Evolutionary conservation across 2,113 vertebrate genomes (phyloP), one percentile per base, ranked within the genome.

Genomic region (Pelecanoides urinatrix): DNA sequence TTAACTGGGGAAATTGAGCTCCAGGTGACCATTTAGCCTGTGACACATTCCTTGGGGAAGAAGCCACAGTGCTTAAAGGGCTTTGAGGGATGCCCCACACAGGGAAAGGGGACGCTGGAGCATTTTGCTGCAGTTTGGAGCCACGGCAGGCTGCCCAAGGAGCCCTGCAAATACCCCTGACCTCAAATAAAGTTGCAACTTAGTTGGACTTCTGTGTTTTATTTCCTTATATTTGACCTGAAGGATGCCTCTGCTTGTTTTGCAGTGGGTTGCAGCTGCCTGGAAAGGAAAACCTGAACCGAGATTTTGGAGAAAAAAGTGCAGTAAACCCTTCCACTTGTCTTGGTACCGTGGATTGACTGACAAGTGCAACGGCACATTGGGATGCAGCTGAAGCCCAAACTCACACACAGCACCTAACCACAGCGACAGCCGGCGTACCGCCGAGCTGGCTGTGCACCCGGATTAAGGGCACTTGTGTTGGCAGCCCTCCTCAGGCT

Each of bases 401-500:
- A 34, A 79, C 56, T 65, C 10, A 16, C 1, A 4, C 3, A 2
- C 55, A 3, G 6, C 70, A 19, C 45, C 49, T 25, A 59, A 53
- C 30, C 2, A 1, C 78, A 55, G 62, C 2, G 21, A 66, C 66
- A 78, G 87, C 40, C 1, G 1, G 30, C 4, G 29, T 73, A 90
- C 30, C 29, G 16, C 80, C 0, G 0, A 75, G 87, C 71, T 17
- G 3, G 70, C 81, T 26, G 0, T 7, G 10, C 5, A 7, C 73
- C 42, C 0, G 0, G 78, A 78, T 36, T 25, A 45, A 30, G 44
- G 93, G n/a, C 45, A 6, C 42, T 74, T 17, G 19, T 55, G 70
- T 26, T 90, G 88, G 66, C 91, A 90, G 78, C 47, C 25, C 29
- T 55, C 16, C 56, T 52, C 52, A 4, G 42, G 61, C 91, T 82